phyloP scores from a whole-genome alignment of 2,888 invertebrate genomes.

The Leptarthrus brevirostris region DNA sequence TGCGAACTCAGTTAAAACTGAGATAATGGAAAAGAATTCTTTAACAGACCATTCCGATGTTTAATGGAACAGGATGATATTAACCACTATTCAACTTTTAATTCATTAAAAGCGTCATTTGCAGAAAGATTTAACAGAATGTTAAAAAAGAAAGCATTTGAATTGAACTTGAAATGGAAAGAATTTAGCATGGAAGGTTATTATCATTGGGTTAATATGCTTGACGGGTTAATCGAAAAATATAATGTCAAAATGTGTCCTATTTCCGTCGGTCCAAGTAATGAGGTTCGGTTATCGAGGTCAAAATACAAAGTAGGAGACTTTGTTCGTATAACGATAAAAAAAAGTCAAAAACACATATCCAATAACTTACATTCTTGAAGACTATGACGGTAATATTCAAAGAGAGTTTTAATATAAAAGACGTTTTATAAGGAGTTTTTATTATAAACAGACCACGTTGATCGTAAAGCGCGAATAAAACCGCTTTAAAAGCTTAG shows the following conservation, averaged over 20 bases:
- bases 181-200: conserved; percentile 9
- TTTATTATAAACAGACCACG: not conserved
- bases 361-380: not conserved
- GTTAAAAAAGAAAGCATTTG: no score
- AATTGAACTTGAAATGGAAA: conserved; percentile 20
- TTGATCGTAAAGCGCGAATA: not conserved
- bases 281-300: not conserved
- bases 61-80: not conserved
- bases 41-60: not conserved
- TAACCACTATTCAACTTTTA: conserved; percentile 25
- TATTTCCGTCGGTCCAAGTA: not conserved
- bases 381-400: not conserved
- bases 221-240: not conserved
- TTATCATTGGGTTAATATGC: conserved; percentile 1
- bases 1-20: no score
- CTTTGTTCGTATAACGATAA: not conserved
- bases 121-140: conserved; percentile 4
- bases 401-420: not conserved
- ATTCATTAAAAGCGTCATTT: conserved; percentile 2
- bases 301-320: not conserved
- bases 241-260: not conserved
- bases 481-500: not conserved
- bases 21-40: conserved; percentile 29
- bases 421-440: not conserved
- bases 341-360: not conserved